Evolutionary conservation across 2,888 invertebrate species (phyloP).

Genomic region (Bombylius major): DNA sequence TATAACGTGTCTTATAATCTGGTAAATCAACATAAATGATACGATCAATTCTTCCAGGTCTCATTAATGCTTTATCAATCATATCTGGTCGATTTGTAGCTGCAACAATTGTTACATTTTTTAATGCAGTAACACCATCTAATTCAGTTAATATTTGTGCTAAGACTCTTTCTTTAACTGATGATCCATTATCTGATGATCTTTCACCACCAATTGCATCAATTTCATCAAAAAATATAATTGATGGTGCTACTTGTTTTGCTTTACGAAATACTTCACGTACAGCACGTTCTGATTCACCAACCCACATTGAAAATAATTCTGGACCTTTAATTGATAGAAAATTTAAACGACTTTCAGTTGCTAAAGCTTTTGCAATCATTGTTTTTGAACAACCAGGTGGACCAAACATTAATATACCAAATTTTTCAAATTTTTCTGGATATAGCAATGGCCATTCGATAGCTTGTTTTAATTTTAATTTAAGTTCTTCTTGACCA

Average conservation of each 20-base stretch:
- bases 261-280: conserved; percentile 85
- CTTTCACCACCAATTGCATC: conserved; percentile 86
- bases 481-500: conserved; percentile 74
- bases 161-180: conserved; percentile 84
- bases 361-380: conserved; percentile 94
- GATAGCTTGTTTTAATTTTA: conserved; percentile 75
- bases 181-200: conserved; percentile 43
- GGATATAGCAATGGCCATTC: conserved; percentile 89
- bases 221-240: conserved; percentile 97
- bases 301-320: conserved; percentile 95
- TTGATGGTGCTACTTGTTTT: conserved; percentile 81
- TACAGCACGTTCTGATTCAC: conserved; percentile 91
- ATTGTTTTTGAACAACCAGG: conserved; percentile 98
- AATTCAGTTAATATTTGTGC: conserved; percentile 88
- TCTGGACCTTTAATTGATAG: conserved; percentile 94
- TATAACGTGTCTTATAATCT: conserved; percentile 59
- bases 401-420: conserved; percentile 90
- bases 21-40: conserved; percentile 90
- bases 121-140: conserved; percentile 80
- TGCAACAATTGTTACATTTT: conserved; percentile 81
- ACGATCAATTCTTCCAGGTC: conserved; percentile 84
- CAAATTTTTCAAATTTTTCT: conserved; percentile 65
- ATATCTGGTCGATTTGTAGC: conserved; percentile 96
- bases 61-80: conserved; percentile 81
- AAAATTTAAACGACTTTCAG: conserved; percentile 91